These are phyloP conservation scores for Drepanosiphum platanoidis DNA, from an alignment of 2,888 invertebrate species.

Conservation along the genomic window DNA sequence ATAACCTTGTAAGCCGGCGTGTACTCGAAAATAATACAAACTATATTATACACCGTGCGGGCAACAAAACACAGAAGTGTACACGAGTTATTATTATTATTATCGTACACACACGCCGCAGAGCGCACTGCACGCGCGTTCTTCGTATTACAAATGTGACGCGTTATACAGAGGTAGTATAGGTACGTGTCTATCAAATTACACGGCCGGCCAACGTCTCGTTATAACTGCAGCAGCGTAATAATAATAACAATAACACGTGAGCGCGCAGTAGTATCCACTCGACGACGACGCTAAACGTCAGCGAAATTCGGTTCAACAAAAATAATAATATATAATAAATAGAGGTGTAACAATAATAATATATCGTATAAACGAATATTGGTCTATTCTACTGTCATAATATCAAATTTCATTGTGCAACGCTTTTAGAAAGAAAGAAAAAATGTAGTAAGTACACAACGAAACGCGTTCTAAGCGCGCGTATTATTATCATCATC, in stretches of 20 bases:
- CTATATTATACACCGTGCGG: not conserved
- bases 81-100: slow-evolving; percentile 18
- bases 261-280: not conserved
- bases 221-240: not conserved
- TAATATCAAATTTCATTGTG: slow-evolving; percentile 59
- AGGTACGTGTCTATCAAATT: slow-evolving; percentile 49
- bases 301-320: slow-evolving; percentile 51
- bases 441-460: not conserved
- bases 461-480: not conserved
- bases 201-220: slow-evolving; percentile 1
- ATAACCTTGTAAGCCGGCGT: slow-evolving; percentile 19
- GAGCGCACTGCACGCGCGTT: too few species aligned
- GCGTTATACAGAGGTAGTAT: not conserved
- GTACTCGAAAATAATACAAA: slow-evolving; percentile 2
- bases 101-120: too few species aligned
- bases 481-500: not conserved
- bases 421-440: slow-evolving; percentile 6
- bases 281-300: slow-evolving; percentile 37
- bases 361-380: slow-evolving; percentile 30
- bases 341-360: slow-evolving; percentile 33
- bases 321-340: not conserved
- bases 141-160: not conserved
- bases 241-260: not conserved
- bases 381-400: slow-evolving; percentile 53
- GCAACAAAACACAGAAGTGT: slow-evolving; percentile 38